A percentile compares a stretch with the other conserved stretches of the same genome.
phyloP scores from a whole-genome alignment of 2,797 vertebrate species.

The Amniataba percoides region DNA sequence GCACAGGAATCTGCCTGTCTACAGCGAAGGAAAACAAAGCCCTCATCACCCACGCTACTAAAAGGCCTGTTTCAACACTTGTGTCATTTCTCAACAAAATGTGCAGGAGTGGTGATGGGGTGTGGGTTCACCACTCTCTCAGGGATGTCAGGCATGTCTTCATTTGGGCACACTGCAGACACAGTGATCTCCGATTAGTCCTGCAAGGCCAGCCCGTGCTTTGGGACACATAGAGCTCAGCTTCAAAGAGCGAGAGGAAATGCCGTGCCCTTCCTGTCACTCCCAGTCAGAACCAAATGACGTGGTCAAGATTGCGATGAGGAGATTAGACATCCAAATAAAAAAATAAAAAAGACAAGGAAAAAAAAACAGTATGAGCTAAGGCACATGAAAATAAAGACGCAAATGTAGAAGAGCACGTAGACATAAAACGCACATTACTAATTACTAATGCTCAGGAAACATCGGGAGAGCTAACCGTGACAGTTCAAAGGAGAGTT shows the following conservation, averaged over 20 bases:
- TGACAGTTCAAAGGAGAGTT: conserved; percentile 24
- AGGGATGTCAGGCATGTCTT: conserved; percentile 63
- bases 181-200: conserved; percentile 70
- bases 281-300: conserved; percentile 74
- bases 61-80: conserved; percentile 65
- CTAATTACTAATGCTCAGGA: conserved; percentile 28
- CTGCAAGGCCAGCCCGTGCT: conserved; percentile 60
- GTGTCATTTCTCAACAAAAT: conserved; percentile 56
- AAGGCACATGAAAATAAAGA: conserved; percentile 38
- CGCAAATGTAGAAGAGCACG: neutral
- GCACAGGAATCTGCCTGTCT: conserved; percentile 67
- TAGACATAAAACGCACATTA: neutral
- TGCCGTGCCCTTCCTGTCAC: conserved; percentile 84
- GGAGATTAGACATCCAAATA: conserved; percentile 71
- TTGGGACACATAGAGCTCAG: conserved; percentile 65
- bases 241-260: conserved; percentile 84
- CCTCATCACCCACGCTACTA: conserved; percentile 50
- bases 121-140: conserved; percentile 58
- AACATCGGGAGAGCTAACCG: conserved; percentile 26
- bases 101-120: neutral
- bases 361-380: conserved; percentile 17
- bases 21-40: conserved; percentile 67
- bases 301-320: conserved; percentile 71
- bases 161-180: conserved; percentile 69
- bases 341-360: conserved; percentile 1